Evolutionary conservation across 2,888 invertebrate species (phyloP), one percentile per base, ranked within the genome.

Genomic region (Drosophila multiciliata): DNA sequence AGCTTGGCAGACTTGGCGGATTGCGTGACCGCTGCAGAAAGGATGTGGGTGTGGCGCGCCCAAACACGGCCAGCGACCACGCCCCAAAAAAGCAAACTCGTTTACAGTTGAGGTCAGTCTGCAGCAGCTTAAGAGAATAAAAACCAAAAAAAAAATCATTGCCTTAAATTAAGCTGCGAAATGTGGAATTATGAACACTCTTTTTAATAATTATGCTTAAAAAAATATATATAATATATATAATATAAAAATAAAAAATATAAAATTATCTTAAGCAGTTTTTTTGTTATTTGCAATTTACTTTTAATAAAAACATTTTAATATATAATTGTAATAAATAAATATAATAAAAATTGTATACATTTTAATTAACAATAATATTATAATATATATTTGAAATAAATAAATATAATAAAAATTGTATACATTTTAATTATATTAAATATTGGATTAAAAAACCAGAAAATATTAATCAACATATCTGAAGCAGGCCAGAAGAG

Each of bases 31-130:
- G 17, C 33, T 20, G 20, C 40, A 55, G 61, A 55, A 58, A 78
- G 80, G 81, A 78, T 66, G 80, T 69, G 89, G 83, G 90, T 83
- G 87, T 90, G 82, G 68, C 82, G 33, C 45, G 63, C 61, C 75
- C 73, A 68, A 75, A 73, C 76, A 79, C 82, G 73, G 75, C 70
- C 79, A 66, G 61, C 70, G 54, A 64, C 60, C 80, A 82, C 90
- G 79, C 89, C 89, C 49, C 32, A 23, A 23, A 23, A 38, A 45
- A 66, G 26, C 60, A 66, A 61, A 55, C 60, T 40, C 55, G 60
- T 48, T 60, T 54, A 72, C 52, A 40, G 58, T 49, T 53, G 73
- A 76, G 80, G 78, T 76, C 81, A 78, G 78, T 49, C 76, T 35
- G 58, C 26, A 45, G 29, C 33, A 17, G 50, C 59, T 54, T 48